Conservation (phyloP, 2,888 invertebrate species). For the Idaea biselata region DNA sequence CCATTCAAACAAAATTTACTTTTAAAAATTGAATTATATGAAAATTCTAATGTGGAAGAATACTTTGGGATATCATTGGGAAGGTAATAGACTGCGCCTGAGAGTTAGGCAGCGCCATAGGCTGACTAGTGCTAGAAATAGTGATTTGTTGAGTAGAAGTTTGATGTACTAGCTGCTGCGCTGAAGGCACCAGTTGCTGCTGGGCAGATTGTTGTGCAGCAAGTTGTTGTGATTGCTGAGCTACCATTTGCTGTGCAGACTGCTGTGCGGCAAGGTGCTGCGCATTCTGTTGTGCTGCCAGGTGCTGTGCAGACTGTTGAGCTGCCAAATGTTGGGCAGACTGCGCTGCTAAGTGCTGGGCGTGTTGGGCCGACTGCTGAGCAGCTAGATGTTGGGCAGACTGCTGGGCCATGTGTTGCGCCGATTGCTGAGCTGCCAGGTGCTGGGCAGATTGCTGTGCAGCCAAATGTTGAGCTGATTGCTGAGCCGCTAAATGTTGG, state of each 20-base stretch:
- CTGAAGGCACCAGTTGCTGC: conserved; percentile 64
- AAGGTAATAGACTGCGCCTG: conserved; percentile 72
- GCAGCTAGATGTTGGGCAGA: conserved; percentile 48
- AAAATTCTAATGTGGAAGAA: conserved; percentile 60
- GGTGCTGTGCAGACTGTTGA: conserved; percentile 58
- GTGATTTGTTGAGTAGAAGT: conserved; percentile 74
- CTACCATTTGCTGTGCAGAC: conserved; percentile 49
- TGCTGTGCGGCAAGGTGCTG: conserved; percentile 60
- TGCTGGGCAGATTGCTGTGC: conserved; percentile 23
- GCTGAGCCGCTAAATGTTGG: conserved; percentile 46
- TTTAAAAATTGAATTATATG: conserved; percentile 13
- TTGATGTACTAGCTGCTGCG: conserved; percentile 69
- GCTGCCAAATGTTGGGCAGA: conserved; percentile 35
- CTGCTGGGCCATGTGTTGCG: conserved; percentile 51
- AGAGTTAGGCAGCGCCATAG: conserved; percentile 70
- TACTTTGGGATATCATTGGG: conserved; percentile 75
- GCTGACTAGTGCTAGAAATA: conserved; percentile 73
- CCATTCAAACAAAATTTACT: background rate
- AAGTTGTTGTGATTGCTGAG: conserved; percentile 63
- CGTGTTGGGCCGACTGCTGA: conserved; percentile 33
- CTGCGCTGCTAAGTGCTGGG: conserved; percentile 28
- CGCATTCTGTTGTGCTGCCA: conserved; percentile 61
- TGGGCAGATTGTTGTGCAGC: conserved; percentile 69
- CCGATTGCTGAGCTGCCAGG: conserved; percentile 41
- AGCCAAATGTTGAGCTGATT: conserved; percentile 54